Evolutionary conservation across 1,140 invertebrate genomes (phyloP), one percentile per base, ranked within the genome.

Genomic region (Laodelphax striatellus): DNA sequence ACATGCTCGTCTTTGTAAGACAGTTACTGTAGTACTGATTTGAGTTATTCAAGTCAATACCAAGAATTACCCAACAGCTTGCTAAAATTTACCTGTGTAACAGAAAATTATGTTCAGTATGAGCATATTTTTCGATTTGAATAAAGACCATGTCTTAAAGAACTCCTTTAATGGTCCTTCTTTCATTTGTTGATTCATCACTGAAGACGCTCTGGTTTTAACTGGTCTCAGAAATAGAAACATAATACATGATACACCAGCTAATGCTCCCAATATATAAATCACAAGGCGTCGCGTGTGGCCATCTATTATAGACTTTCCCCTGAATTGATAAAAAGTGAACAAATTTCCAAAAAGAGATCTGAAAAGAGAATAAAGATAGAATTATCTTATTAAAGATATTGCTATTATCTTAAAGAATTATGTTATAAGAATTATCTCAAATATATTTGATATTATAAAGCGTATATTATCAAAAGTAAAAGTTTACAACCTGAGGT

Each of bases 71-170:
- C n/a, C 24, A 28, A 13, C 3, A 38, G 1, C 3, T 38, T 38
- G 10, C 34, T 5, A 9, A 38, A 38, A 43, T 19, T 63, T 70
- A 89, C 86, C 87, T 52, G 92, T 94, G 70, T 95, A 97, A 59
- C 92, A 82, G 72, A 97, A 97, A 0, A 88, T 87, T 38, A 93
- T 70, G 61, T 85, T 84, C 1, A 97, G 75, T 0, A 95, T 70
- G 6, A 94, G 66, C 90, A 97, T 97, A 55, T 90, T 82, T 24
- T 78, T 81, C 0, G 90, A 93, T 34, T 83, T 72, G 65, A 94
- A 87, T 2, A 97, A 73, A 55, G 75, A 77, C 21, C 90, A 76
- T 0, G 93, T 88, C 50, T 85, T 84, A 63, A 77, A 79, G 3
- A 94, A 75, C 0, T 88, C 89, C 61, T 83, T 63, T 76, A 73